These are phyloP conservation scores for fruit fly (Drosophila melanogaster) DNA, from an alignment of 1,140 invertebrate species.

Conservation along the genomic window DNA sequence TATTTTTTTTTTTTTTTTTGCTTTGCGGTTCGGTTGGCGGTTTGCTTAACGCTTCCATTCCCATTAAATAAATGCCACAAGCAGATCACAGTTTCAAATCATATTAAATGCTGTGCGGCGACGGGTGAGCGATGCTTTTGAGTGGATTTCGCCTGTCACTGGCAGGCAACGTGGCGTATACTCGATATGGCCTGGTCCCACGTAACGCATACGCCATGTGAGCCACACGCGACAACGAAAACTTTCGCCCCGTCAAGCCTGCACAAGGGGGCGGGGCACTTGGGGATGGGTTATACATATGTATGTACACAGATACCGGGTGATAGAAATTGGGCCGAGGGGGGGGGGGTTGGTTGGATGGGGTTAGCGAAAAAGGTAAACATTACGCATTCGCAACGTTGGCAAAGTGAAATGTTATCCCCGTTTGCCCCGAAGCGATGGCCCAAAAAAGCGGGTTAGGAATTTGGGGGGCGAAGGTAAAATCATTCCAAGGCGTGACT, in stretches of 20 bases:
- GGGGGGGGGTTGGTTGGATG: no score
- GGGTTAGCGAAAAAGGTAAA: conserved; percentile 14
- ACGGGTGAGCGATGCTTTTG: conserved; percentile 20
- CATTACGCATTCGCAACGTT: conserved; percentile 58
- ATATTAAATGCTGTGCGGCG: conserved; percentile 44
- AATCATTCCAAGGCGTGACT: conserved; percentile 7
- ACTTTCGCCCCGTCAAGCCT: background rate
- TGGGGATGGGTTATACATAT: no score
- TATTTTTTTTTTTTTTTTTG: conserved; percentile 12
- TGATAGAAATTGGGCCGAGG: background rate
- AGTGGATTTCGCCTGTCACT: conserved; percentile 54
- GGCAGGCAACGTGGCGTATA: conserved; percentile 53
- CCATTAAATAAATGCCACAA: conserved; percentile 77
- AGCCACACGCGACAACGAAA: conserved; percentile 37
- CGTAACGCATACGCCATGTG: conserved; percentile 63
- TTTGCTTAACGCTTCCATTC: conserved; percentile 54
- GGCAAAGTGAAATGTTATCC: conserved; percentile 55
- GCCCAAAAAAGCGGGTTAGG: background rate
- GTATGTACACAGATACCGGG: background rate
- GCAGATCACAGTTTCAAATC: conserved; percentile 74
- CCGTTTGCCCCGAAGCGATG: conserved; percentile 10
- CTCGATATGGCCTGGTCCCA: conserved; percentile 30
- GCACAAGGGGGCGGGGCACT: background rate
- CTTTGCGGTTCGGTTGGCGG: conserved; percentile 6
- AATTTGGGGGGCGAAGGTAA: background rate